Evolutionary conservation across 2,888 invertebrate species (phyloP), one percentile per base, ranked within the genome.

Genomic region (Mesoligia furuncula): DNA sequence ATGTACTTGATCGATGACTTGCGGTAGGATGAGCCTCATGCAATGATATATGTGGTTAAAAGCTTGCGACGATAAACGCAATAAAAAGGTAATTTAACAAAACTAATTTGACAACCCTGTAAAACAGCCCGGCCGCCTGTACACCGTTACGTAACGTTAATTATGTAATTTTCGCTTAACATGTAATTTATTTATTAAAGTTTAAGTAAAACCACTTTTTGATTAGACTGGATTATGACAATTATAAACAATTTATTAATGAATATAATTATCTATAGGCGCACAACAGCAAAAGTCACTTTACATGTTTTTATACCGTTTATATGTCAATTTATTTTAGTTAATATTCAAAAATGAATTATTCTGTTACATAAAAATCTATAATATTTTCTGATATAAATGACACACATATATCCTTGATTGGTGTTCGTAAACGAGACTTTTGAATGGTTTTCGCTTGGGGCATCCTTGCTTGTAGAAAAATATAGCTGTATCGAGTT

Each of bases 81-180:
- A 92, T 93, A 92, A 91, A 57, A 88, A 83, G 86, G 87, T 91
- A 91, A 93, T 93, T 93, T 91, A 90, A 92, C 90, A 91, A 90
- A 89, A 88, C 90, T 90, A 91, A 91, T 93, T 90, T 92, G 92
- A 92, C 91, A 91, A 89, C 90, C 90, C 91, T 91, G 89, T 89
- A 89, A 90, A 90, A 90, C 87, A 82, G 76, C 81, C 68, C 65
- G 79, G 70, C 68, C 27, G 69, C 13, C 59, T 79, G 54, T 90
- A 91, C 91, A 91, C 91, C 45, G 45, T 45, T 45, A 45, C 45
- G 75, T 77, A 77, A 67, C 61, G 13, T 48, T 1, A 9, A 54
- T 20, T 5, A 54, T 54, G 54, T 54, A 27, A 51, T 20, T 24
- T 48, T 51, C 9, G 1, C 13, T 42, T 27, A n/a, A 13, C 9